phyloP scores from a whole-genome alignment of 2,888 invertebrate species.

The Drosophila niveifrons region DNA sequence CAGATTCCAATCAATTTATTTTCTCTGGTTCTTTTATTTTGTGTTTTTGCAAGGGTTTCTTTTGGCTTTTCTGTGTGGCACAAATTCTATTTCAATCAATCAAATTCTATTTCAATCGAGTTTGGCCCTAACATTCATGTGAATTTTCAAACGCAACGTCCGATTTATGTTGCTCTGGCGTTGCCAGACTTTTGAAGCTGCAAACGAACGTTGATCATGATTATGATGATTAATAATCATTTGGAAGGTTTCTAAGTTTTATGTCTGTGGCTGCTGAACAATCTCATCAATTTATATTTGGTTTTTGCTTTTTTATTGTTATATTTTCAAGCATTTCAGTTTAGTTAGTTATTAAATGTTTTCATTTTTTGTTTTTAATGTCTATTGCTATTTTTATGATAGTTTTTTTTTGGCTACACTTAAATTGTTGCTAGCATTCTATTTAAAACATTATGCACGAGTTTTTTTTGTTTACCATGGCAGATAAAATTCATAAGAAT shows the following conservation, averaged over 20 bases:
- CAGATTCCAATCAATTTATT: background rate
- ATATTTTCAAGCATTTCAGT: constrained; percentile 16
- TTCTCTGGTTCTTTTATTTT: constrained; percentile 7
- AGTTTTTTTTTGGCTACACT: constrained; percentile 26
- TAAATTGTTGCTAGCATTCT: constrained; percentile 24
- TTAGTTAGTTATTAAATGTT: constrained; percentile 16
- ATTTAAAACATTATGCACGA: constrained; percentile 32
- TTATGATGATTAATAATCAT: constrained; percentile 4
- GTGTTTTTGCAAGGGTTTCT: background rate
- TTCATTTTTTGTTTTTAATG: constrained; percentile 1
- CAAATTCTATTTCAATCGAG: constrained; percentile 13
- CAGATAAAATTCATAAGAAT: background rate
- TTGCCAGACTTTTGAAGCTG: constrained; percentile 4
- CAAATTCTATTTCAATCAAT: background rate
- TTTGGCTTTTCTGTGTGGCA: constrained; percentile 36
- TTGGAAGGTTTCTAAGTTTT: constrained; percentile 2
- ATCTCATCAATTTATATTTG: constrained; percentile 34
- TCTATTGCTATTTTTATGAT: background rate
- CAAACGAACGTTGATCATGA: background rate
- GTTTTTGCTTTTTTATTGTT: background rate
- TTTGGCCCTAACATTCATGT: constrained; percentile 14
- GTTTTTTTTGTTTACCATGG: background rate
- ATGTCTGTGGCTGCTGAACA: constrained; percentile 21
- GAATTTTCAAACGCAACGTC: constrained; percentile 14
- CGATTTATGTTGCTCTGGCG: constrained; percentile 12